Percentiles rank a stretch among this genome's conserved stretches.
phyloP scores from a whole-genome alignment of 2,797 vertebrate genomes.

The Lophotriccus pileatus region DNA sequence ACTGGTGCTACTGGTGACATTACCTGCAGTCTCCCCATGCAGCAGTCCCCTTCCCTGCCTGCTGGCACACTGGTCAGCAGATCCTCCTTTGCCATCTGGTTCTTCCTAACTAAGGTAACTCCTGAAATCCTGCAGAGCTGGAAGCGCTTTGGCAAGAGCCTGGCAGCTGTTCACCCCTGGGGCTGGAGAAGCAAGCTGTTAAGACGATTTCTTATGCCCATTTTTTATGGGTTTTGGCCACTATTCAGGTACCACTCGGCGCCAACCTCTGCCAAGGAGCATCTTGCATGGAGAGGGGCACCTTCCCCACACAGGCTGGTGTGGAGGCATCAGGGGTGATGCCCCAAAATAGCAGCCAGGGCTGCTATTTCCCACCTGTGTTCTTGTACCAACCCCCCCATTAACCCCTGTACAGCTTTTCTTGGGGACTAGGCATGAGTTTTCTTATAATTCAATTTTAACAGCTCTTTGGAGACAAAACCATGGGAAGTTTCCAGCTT shows the following conservation, averaged over 20 bases:
- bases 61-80: not conserved
- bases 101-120: not conserved
- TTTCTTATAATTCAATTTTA: not conserved
- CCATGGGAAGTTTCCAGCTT: fast-evolving
- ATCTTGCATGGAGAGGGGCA: not conserved
- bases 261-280: not conserved
- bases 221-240: not conserved
- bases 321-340: not conserved
- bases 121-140: not conserved
- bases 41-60: not conserved
- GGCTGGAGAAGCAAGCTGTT: not conserved
- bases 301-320: not conserved
- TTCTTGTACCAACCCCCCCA: not conserved
- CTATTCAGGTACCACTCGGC: not conserved
- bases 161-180: not conserved
- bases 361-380: not conserved
- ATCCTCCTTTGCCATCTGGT: not conserved
- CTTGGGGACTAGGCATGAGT: not conserved
- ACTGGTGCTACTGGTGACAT: not conserved
- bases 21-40: not conserved
- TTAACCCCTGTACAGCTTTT: not conserved
- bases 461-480: not conserved
- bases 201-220: not conserved
- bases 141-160: not conserved
- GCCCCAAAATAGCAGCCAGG: no score